Conservation (phyloP, 2,797 vertebrate species). For the Staurois parvus region DNA sequence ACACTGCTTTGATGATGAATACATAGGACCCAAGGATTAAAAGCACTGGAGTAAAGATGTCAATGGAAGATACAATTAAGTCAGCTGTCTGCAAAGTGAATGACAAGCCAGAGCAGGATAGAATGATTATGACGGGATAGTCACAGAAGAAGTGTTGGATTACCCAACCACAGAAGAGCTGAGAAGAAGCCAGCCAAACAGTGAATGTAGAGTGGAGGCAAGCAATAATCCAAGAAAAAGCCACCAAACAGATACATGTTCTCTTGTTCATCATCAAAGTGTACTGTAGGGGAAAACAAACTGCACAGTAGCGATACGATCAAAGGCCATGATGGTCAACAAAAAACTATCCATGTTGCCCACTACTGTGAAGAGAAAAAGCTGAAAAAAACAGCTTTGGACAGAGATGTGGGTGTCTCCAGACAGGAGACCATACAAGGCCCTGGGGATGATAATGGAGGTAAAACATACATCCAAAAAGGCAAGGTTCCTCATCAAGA, state of each 20-base stretch:
- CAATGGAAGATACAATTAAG: slow-evolving; percentile 15
- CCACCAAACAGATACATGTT: slow-evolving; percentile 7
- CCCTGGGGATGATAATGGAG: slow-evolving; percentile 67
- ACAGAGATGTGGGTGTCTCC: slow-evolving; percentile 68
- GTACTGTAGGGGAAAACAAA: slow-evolving; percentile 48
- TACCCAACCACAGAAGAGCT: slow-evolving; percentile 3
- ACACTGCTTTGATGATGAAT: slow-evolving; percentile 23
- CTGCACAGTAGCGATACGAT: slow-evolving; percentile 63
- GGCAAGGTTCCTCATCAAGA: slow-evolving; percentile 72
- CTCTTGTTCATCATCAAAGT: slow-evolving; percentile 35
- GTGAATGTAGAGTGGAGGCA: slow-evolving; percentile 14
- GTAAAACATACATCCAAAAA: slow-evolving; percentile 72
- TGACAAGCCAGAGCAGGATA: slow-evolving; percentile 19
- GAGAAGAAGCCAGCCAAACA: slow-evolving; percentile 8
- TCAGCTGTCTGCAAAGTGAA: neutral
- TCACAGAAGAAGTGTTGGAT: slow-evolving; percentile 54
- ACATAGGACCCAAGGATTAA: slow-evolving; percentile 41
- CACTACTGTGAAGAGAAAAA: slow-evolving; percentile 72
- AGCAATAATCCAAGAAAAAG: slow-evolving; percentile 23
- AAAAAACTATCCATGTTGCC: slow-evolving; percentile 73
- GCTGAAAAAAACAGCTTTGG: slow-evolving; percentile 66
- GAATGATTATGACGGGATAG: slow-evolving; percentile 14
- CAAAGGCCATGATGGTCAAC: slow-evolving; percentile 73
- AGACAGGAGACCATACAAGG: slow-evolving; percentile 67
- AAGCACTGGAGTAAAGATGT: slow-evolving; percentile 39